These are phyloP conservation scores for Dorcus parallelipipedus DNA, from an alignment of 2,888 invertebrate species.

Conservation along the genomic window DNA sequence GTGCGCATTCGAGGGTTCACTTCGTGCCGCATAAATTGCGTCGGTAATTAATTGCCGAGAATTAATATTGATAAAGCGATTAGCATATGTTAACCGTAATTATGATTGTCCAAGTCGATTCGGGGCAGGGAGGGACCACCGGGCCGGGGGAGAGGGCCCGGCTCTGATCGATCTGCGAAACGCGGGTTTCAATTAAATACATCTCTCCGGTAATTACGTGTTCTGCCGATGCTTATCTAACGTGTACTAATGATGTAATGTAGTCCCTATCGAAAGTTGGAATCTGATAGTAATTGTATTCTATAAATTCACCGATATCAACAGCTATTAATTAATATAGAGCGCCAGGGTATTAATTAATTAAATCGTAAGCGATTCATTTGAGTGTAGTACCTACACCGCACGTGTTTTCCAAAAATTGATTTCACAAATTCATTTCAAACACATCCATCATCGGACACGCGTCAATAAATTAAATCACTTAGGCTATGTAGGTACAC, in stretches of 20 bases:
- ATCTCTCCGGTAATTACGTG: constrained; percentile 23
- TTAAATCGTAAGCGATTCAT: neutral
- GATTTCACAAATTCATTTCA: no score
- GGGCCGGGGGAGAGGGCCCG: neutral
- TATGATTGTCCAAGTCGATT: constrained; percentile 10
- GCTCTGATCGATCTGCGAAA: constrained; percentile 8
- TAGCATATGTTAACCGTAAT: constrained; percentile 12
- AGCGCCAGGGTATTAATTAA: neutral
- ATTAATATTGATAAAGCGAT: constrained; percentile 17
- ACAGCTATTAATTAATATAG: neutral
- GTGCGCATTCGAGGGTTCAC: constrained; percentile 11
- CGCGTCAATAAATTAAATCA: no score
- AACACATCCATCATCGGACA: no score
- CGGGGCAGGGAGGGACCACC: neutral
- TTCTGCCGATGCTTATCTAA: constrained; percentile 25
- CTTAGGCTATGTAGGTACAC: no score
- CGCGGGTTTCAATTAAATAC: constrained; percentile 16
- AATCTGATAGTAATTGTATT: neutral
- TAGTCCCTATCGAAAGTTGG: neutral
- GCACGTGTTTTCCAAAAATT: neutral
- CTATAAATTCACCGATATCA: neutral
- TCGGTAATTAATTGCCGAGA: constrained; percentile 15
- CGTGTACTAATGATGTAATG: constrained; percentile 27
- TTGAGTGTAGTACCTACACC: neutral
- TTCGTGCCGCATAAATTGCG: constrained; percentile 13